Base-by-base conservation (phyloP, 2,888 invertebrate genomes). In the Mechanitis mazaeus region DNA sequence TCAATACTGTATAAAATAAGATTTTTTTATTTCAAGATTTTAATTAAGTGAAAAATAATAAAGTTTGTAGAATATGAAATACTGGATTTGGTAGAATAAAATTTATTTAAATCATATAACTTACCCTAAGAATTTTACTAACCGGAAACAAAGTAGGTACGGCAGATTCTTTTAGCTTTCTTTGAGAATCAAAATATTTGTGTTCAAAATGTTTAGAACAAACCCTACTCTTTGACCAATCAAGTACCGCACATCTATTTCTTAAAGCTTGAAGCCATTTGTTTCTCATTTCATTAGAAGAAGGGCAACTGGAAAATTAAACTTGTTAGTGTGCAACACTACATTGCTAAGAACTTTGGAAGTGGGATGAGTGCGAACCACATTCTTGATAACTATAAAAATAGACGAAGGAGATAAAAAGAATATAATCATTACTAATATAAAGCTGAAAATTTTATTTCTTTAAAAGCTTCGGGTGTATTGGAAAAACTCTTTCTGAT, bases 121-220 rank as follows among this genome's bases (percentile, higher is more conserved):
- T 70, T 73, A 83, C 81, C 70, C 77, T 83, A 31, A 54, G 45
- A 42, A 58, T 28, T 58, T 67, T 72, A n/a, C 47, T 38, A 56
- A 68, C 66, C 45, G 73, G 73, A 70, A 88, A 89, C 57, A 87
- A 56, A 46, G 86, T 85, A 33, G 89, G 89, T 45, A 89, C 64
- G 35, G 89, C 87, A 76, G 75, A 77, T 0, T 80, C 77, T 56
- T 75, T 83, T 0, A 89, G 71, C 69, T 69, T 85, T 65, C 80
- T 78, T 57, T 82, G 78, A 1, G 77, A 65, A 71, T 87, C 85
- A 73, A 87, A 82, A 71, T 72, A 82, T 68, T 80, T 85, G 3
- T 73, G 65, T 66, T 88, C 87, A 74, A 89, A 89, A 73, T 88
- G 88, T 65, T 75, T 84, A 0, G 88, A 87, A 63, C 89, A 89